Evolutionary conservation across 2,113 vertebrate species (phyloP).

Genomic region (Hemichromis elongatus): DNA sequence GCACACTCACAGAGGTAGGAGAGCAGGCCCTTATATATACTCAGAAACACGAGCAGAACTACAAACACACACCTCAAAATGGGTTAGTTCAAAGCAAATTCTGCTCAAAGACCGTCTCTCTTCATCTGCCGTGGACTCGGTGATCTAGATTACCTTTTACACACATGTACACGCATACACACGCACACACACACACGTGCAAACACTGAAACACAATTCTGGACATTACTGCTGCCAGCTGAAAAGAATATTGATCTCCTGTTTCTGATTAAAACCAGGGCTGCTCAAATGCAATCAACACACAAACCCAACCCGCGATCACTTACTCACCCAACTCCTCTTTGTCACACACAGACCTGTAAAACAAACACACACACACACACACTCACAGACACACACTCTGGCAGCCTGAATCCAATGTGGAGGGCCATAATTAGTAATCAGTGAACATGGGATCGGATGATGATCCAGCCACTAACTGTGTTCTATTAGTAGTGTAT

Average conservation of each 20-base stretch:
- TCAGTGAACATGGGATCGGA: neutral
- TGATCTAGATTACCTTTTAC: constrained; percentile 41
- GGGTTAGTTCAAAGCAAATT: constrained; percentile 20
- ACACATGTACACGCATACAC: neutral
- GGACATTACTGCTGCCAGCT: neutral
- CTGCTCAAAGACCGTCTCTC: constrained; percentile 20
- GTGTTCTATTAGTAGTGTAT: neutral
- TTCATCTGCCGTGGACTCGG: constrained; percentile 12
- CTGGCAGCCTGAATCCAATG: neutral
- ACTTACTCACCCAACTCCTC: neutral
- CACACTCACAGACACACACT: neutral
- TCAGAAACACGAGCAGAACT: neutral
- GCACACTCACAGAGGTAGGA: neutral
- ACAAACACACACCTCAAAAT: constrained; percentile 6
- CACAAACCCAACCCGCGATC: constrained; percentile 10
- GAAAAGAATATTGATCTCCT: constrained; percentile 47
- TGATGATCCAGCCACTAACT: constrained; percentile 9
- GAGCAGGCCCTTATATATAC: neutral
- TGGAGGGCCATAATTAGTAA: constrained; percentile 14
- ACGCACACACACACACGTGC: neutral
- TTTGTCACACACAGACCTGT: neutral
- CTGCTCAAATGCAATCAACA: constrained; percentile 44
- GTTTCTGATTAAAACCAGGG: constrained; percentile 48
- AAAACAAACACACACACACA: neutral
- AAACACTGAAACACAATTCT: neutral